Evolutionary conservation across 2,888 invertebrate genomes (phyloP), one percentile per base, ranked within the genome.

Genomic region (Yponomeuta cagnagella): DNA sequence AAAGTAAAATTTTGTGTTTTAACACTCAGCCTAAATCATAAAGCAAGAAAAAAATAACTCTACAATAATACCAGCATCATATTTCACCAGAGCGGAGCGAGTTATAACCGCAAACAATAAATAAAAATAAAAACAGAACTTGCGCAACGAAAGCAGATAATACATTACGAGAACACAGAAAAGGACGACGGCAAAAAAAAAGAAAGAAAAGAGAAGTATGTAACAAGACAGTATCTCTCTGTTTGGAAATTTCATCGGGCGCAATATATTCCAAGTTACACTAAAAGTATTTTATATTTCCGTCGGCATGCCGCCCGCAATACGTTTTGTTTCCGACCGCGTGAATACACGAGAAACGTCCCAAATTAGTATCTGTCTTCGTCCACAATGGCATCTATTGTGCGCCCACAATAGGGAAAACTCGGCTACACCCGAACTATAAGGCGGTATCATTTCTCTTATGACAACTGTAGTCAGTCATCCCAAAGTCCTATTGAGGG

Each of bases 351-450:
- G 80, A 78, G 77, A 77, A 78, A 77, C 82, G 80, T 84, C 82
- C 78, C 82, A 80, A 86, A 87, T 87, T 86, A 86, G 85, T 87
- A 85, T 80, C 86, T 85, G 86, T 87, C 87, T 77, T 72, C 73
- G 77, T 75, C 79, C 82, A 87, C 85, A 87, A 86, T 82, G 74
- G 77, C 74, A 58, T 73, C 77, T 79, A 82, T 86, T 87, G 86
- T 87, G 77, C 75, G 73, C 74, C 74, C 76, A 85, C 82, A 85
- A 87, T 84, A 79, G 82, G 74, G 72, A 75, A 77, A 79, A 80
- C 79, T 80, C 77, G 15, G 52, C 52, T 58, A 58, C 76, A 78
- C 77, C 73, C 72, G 79, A 80, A 84, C 84, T 85, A 83, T 84
- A 82, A 82, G 78, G 79, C 81, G 77, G 75, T 75, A 78, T 75